Evolutionary conservation across 1,140 invertebrate species (phyloP), one percentile per base, ranked within the genome.

Genomic region (Polypedilum vanderplanki): DNA sequence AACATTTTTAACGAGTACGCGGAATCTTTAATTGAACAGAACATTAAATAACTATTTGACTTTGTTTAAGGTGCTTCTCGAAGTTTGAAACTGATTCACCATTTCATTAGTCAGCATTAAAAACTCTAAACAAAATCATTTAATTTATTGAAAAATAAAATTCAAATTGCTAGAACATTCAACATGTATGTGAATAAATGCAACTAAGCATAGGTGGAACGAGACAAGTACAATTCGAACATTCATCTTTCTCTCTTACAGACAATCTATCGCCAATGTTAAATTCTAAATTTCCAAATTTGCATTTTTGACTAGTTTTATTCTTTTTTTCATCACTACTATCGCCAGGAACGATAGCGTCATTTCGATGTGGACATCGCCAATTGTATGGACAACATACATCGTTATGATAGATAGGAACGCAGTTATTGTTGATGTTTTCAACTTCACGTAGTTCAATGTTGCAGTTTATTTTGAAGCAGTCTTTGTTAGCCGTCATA

Each of bases 391-490:
- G 85, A 75, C 86, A 86, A 75, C 82, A 82, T 12, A 78, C 78
- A 73, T 75, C 78, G 74, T 79, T 80, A 57, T 80, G 78, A 77
- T 84, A 86, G 0, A 86, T 78, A 1, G 86, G 86, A 0, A 84
- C 83, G 76, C 86, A 87, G 18, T 82, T 83, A 7, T 82, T 76
- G 9, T 79, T 77, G 7, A 87, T 78, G 33, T 83, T 79, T 10
- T 81, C 78, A 46, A 83, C 81, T 76, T 84, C 80, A 75, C 84
- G 81, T 5, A 87, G 82, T 75, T 85, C 83, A 8, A 86, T 76
- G 1, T 83, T 85, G 74, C 86, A 87, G 78, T 85, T 82, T 17
- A 86, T 81, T 75, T 85, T 83, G 4, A 79, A 77, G 77, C 86
- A 87, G 76, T 77, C 81, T 7, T 78, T 24, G 73, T 80, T 77